phyloP scores from a whole-genome alignment of 64 coral and sea anemone species.

The Pocillopora verrucosa region DNA sequence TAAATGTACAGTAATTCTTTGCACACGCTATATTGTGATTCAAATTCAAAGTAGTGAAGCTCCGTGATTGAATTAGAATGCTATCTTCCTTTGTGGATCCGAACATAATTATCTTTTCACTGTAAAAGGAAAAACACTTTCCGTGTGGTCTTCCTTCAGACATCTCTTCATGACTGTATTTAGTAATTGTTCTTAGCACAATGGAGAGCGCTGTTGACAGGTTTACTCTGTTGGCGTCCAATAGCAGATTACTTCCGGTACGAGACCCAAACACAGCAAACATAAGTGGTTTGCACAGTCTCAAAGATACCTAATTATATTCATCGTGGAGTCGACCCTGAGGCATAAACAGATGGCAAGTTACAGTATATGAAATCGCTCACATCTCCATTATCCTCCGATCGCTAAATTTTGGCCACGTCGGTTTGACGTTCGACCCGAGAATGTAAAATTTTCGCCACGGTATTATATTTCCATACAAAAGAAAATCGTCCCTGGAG shows the following conservation, averaged over 20 bases:
- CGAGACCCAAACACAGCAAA: not conserved
- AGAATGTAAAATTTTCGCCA: not conserved
- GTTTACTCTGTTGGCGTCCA: not conserved
- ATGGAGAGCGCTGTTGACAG: not conserved
- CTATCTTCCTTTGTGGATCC: not conserved
- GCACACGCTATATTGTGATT: not conserved
- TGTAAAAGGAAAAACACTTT: not conserved
- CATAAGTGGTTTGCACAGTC: not conserved
- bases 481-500: not conserved
- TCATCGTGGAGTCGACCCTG: constrained; percentile 29
- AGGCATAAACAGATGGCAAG: constrained; percentile 13
- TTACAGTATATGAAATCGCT: constrained; percentile 1
- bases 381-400: not conserved
- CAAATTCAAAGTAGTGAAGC: too few relatives aligned
- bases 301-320: constrained; percentile 36
- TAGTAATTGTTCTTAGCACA: not conserved
- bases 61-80: not conserved
- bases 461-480: not conserved
- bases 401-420: not conserved
- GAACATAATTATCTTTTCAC: not conserved
- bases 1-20: not conserved
- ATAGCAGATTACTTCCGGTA: constrained; percentile 22
- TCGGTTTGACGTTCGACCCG: not conserved
- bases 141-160: not conserved
- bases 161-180: not conserved